A percentile compares a stretch with the other conserved stretches of the same genome.
Conservation (phyloP, 2,113 vertebrate genomes). For the Mastomys coucha region DNA sequence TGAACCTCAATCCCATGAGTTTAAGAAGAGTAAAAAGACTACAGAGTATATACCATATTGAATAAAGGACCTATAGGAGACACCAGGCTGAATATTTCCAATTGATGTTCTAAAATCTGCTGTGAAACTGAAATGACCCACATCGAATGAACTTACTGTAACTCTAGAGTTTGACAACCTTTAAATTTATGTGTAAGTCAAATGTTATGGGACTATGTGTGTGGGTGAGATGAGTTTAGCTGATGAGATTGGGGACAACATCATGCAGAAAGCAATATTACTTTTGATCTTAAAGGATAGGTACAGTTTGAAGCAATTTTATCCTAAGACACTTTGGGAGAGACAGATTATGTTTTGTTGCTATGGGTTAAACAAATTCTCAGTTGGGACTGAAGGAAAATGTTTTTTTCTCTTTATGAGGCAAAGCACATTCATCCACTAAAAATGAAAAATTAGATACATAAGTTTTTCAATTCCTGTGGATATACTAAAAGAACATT, state of each 20-base stretch:
- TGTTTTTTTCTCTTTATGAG: background rate
- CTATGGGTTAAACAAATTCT: conserved; percentile 1
- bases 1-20: background rate
- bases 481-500: background rate
- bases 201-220: background rate
- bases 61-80: background rate
- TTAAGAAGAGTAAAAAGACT: background rate
- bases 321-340: conserved; percentile 16
- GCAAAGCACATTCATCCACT: background rate
- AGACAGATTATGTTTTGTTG: conserved; percentile 41
- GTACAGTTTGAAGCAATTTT: conserved; percentile 18
- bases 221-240: background rate
- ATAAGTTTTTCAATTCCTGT: background rate
- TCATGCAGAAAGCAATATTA: background rate
- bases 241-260: background rate
- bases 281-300: conserved; percentile 47
- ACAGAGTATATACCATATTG: rapidly evolving
- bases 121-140: background rate
- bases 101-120: background rate
- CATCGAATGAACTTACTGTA: background rate
- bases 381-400: background rate
- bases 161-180: background rate
- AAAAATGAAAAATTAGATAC: conserved; percentile 30
- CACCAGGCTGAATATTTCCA: background rate
- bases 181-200: background rate